A percentile compares a stretch with the other conserved stretches of the same genome.
Evolutionary conservation across 2,113 vertebrate species (phyloP).

Genomic region (Ornithorhynchus anatinus): DNA sequence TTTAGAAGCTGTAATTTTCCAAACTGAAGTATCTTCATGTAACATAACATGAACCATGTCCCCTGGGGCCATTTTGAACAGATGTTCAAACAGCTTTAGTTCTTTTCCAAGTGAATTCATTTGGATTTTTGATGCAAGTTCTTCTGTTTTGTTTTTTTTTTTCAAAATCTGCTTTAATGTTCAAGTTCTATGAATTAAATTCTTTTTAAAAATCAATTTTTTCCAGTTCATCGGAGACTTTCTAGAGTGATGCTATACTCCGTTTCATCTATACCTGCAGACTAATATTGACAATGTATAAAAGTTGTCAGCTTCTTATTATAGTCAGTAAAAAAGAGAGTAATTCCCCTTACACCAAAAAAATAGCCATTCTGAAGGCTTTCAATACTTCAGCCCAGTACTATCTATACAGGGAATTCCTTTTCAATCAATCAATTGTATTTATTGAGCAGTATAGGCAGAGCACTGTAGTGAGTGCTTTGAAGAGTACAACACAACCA

Average conservation of each 20-base stretch:
- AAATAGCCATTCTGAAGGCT: background rate
- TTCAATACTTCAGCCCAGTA: background rate
- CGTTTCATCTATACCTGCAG: background rate
- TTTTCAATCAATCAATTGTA: no score
- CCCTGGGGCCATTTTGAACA: slow-evolving; percentile 40
- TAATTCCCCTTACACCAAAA: background rate
- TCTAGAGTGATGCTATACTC: background rate
- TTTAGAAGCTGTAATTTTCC: slow-evolving; percentile 57
- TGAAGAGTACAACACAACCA: no score
- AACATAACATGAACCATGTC: slow-evolving; percentile 39
- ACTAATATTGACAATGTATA: background rate
- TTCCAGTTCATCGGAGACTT: background rate
- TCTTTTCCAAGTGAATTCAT: slow-evolving; percentile 16
- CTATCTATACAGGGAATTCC: no score
- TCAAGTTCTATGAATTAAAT: background rate
- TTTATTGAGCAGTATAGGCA: no score
- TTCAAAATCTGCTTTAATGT: slow-evolving; percentile 1
- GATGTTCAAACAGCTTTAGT: slow-evolving; percentile 43
- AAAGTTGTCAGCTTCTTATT: background rate
- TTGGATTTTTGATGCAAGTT: slow-evolving; percentile 21
- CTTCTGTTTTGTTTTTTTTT: background rate
- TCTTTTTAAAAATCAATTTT: background rate
- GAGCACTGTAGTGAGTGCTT: no score
- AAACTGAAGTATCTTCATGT: slow-evolving; percentile 49
- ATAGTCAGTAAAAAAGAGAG: background rate